These are phyloP conservation scores for Guaruba guarouba DNA, from an alignment of 2,113 vertebrate genomes.

Conservation along the genomic window DNA sequence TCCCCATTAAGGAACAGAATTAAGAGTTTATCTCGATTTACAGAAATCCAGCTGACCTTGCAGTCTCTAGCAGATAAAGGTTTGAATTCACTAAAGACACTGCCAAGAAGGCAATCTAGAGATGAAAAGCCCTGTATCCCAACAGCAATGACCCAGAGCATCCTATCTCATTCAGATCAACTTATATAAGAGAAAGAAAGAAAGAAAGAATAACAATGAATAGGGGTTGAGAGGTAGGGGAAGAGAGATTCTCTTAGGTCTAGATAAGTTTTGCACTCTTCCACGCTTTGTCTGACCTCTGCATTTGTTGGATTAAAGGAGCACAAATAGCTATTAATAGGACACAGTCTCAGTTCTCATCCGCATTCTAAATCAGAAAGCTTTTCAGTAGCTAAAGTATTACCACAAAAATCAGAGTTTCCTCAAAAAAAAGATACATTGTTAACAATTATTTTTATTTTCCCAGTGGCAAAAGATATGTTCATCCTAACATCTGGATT, in stretches of 20 bases:
- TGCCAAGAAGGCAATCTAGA: background rate
- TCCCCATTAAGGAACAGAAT: background rate
- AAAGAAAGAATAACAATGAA: background rate
- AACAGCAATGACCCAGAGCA: background rate
- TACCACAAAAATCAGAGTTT: background rate
- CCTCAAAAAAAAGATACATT: background rate
- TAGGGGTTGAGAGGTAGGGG: background rate
- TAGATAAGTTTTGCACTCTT: background rate
- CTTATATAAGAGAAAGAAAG: background rate
- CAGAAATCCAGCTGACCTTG: background rate
- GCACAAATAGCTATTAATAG: background rate
- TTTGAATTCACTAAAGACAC: background rate
- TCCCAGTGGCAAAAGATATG: background rate
- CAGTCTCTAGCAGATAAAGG: background rate
- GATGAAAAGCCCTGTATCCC: constrained; percentile 2
- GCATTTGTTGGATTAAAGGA: background rate
- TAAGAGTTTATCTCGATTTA: background rate
- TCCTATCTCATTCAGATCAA: background rate
- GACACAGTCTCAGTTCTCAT: background rate
- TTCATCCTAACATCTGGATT: background rate
- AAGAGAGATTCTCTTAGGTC: background rate
- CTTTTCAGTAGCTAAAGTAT: background rate
- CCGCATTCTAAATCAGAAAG: background rate
- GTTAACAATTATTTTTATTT: background rate
- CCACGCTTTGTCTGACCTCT: background rate